Evolutionary conservation across 2,113 vertebrate species (phyloP).

Genomic region (Eubucco bourcierii): DNA sequence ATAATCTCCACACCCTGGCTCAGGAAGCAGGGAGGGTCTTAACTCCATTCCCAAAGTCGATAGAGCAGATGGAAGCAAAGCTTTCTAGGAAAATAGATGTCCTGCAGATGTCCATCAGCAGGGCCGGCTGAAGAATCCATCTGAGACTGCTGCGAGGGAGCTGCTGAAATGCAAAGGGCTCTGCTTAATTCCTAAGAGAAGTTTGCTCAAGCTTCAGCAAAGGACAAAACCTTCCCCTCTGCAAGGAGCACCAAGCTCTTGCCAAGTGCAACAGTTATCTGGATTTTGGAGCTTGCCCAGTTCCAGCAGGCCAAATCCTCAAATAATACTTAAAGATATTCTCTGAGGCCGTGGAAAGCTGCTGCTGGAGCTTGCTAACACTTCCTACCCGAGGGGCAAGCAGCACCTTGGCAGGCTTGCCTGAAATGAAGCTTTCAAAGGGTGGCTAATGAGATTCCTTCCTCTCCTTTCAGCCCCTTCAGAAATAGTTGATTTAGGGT

Average conservation of each 20-base stretch:
- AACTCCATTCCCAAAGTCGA: conserved; percentile 33
- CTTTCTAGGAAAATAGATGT: conserved; percentile 47
- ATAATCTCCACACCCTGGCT: conserved; percentile 38
- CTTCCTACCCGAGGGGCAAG: not conserved
- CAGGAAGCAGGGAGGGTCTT: not conserved
- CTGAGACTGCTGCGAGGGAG: not conserved
- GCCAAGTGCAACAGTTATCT: conserved; percentile 48
- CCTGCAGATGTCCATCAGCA: not conserved
- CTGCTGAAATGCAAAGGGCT: not conserved
- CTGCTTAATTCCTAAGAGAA: not conserved
- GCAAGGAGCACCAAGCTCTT: not conserved
- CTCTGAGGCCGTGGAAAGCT: not conserved
- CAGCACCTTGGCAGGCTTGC: not conserved
- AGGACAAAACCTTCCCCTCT: conserved; percentile 15
- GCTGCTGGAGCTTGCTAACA: not conserved
- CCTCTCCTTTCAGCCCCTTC: conserved; percentile 11
- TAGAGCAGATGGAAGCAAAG: conserved; percentile 51
- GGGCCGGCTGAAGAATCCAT: not conserved
- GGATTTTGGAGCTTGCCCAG: not conserved
- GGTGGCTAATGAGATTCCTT: not conserved
- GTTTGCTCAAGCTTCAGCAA: conserved; percentile 37
- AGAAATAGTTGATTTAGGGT: not conserved
- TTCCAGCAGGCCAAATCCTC: conserved; percentile 37
- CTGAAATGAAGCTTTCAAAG: not conserved
- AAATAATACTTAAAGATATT: conserved; percentile 18